Percentiles rank a stretch among this genome's conserved stretches.
Conservation (phyloP, 1,140 invertebrate genomes). For the Zophobas atratus region DNA sequence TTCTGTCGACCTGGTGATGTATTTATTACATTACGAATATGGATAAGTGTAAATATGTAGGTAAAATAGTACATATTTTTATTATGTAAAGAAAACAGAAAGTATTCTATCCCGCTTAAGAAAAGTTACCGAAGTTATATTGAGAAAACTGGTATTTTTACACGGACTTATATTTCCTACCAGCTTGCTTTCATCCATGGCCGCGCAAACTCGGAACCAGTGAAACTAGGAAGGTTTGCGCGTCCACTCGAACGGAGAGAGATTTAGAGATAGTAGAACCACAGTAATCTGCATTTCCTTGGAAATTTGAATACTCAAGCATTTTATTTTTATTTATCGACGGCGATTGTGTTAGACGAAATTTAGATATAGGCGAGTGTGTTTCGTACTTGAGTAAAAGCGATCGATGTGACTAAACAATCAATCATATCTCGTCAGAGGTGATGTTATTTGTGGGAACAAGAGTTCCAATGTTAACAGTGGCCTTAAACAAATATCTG, state of each 20-base stretch:
- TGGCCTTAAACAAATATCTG: conserved; percentile 61
- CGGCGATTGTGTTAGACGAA: neutral
- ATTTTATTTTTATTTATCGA: conserved; percentile 45
- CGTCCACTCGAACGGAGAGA: conserved; percentile 18
- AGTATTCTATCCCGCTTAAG: conserved; percentile 42
- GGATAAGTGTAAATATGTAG: conserved; percentile 45
- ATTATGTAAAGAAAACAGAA: conserved; percentile 35
- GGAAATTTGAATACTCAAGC: conserved; percentile 41
- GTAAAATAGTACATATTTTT: conserved; percentile 46
- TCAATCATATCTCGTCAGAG: conserved; percentile 59
- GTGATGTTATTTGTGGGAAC: conserved; percentile 54
- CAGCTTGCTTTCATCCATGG: conserved; percentile 17
- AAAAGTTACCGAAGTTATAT: conserved; percentile 42
- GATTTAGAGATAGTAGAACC: conserved; percentile 32
- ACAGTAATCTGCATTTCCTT: conserved; percentile 44
- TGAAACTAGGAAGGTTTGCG: neutral
- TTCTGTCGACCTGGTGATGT: conserved; percentile 43
- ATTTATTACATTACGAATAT: conserved; percentile 32
- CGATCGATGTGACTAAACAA: conserved; percentile 46
- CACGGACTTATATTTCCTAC: conserved; percentile 17
- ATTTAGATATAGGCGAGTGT: conserved; percentile 23
- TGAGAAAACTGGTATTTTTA: conserved; percentile 39
- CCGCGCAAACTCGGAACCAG: neutral
- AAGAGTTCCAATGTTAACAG: conserved; percentile 58
- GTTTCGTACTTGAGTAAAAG: conserved; percentile 24